Base-by-base conservation (phyloP, 2,113 vertebrate genomes). In the Trogon melanurus region DNA sequence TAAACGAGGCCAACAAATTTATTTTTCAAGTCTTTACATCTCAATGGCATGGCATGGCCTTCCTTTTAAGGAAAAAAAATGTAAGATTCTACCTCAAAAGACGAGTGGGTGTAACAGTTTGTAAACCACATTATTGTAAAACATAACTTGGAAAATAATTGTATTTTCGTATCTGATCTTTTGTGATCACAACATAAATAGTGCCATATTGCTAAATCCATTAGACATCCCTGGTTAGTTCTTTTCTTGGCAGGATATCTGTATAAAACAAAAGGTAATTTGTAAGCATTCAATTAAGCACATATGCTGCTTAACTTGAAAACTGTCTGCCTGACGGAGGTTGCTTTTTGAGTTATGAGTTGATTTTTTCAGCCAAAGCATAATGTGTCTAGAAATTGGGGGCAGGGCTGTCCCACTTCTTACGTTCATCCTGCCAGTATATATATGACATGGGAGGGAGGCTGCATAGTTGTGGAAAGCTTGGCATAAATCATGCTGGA, bases 221-320 rank as follows among this genome's bases (percentile, higher is more conserved):
- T 79, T 81, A 71, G 75, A 20, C 72, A 47, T 56, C 72, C 34
- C 48, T 48, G 34, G 4, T 56, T 88, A 82, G 56, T 85, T 67
- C 56, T 89, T 88, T n/a, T 54, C 29, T 65, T 96, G 88, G 72
- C 69, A 91, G 76, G 60, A 92, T 53, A 36, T 86, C 29, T 75
- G 27, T 84, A 26, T 86, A 65, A 71, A 93, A 88, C 27, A 81
- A 94, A 91, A 96, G 91, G 88, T 95, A 72, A 75, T 91, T 84
- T 91, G 45, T 87, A 93, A 93, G 85, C n/a, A 13, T 89, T 86
- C 69, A 41, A 1, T 79, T 96, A 88, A 94, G 88, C 41, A 75
- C 72, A 93, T 48, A 50, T 32, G 45, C 61, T 75, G 27, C 66
- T 79, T 84, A 61, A 81, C 69, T 96, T 51, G 64, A 91, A 56